Evolutionary conservation across 2,888 invertebrate species (phyloP), one percentile per base, ranked within the genome.

Genomic region (Lithosia quadra): DNA sequence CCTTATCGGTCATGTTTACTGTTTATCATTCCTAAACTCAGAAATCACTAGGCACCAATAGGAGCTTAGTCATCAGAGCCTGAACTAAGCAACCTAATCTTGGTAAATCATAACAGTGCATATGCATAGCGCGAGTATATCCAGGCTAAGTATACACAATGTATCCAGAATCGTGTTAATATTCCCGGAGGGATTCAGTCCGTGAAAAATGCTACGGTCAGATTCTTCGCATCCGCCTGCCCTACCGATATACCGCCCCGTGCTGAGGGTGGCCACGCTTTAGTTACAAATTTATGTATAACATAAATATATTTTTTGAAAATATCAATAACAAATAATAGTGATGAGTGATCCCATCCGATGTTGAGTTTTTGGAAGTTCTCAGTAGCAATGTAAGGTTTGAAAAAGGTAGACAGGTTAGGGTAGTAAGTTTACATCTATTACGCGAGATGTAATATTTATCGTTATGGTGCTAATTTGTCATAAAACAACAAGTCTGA

Each of bases 201-300:
- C 74, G 69, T 80, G 84, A 83, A 82, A 82, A 83, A 82, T 83
- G 82, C 78, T 75, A 69, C 76, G 82, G 84, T 82, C 79, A 82
- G 78, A 75, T 72, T 77, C 80, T 73, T 72, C 73, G 72, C 75
- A 67, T 70, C 84, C 72, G 68, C 67, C 69, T 68, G 72, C 70
- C 75, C 74, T 69, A 55, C 72, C 74, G 69, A 75, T 76, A 67
- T 66, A 62, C 60, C 59, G 56, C 68, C 62, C 66, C 28, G 33
- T 11, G 21, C n/a, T 11, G 15, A 63, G 66, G 71, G 59, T 67
- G 18, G 13, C 69, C 58, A 71, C n/a, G 57, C 22, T 36, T 10
- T 1, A 43, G 7, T 43, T 21, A 33, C 34, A 49, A 49, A 56
- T 1, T 55, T 13, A 11, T 22, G 55, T 0, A 4, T 10, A 13